Evolutionary conservation across 1,140 invertebrate species (phyloP), one percentile per base, ranked within the genome.

Genomic region (Platyura marginata): DNA sequence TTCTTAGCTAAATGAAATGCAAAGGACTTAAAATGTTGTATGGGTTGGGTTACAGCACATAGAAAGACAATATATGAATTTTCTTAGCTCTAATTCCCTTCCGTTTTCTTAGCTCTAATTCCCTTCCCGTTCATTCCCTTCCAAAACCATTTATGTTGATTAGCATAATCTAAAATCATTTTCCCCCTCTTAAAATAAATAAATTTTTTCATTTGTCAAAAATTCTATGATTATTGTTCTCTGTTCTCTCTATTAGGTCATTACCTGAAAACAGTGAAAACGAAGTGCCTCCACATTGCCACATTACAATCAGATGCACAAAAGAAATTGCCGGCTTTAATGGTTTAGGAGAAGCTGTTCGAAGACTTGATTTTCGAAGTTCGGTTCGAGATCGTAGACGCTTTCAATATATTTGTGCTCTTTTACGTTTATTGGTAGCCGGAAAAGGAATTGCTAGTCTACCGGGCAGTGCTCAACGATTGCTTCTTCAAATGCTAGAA

Each of bases 291-390:
- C 88, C 88, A 49, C 81, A 91, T 67, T 92, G 87, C 68, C 87
- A 88, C 59, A 89, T 93, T 51, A 91, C 87, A 35, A 74, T 88
- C 46, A 87, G 87, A 64, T 87, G 81, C 54, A 90, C 88, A 41
- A 77, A 81, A 66, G 88, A 93, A 85, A 91, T 92, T 55, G 89
- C 89, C 45, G 87, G 88, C 34, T 91, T 93, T 62, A 95, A 94
- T 59, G 89, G 86, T 38, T 68, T 98, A 29, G 88, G 85, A 51
- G 94, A 98, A 64, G 92, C 90, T 2, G 79, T 98, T 15, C 85
- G 90, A 54, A 77, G 86, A 44, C 64, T 98, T 33, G 93, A 98
- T 63, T 91, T 97, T 66, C 77, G 84, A 42, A 88, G 85, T 45
- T 92, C 93, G 3, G 90, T 95, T 22, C 79, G 82, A 43, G 92